phyloP scores from a whole-genome alignment of 2,113 vertebrate genomes.

The Hymenochirus boettgeri region DNA sequence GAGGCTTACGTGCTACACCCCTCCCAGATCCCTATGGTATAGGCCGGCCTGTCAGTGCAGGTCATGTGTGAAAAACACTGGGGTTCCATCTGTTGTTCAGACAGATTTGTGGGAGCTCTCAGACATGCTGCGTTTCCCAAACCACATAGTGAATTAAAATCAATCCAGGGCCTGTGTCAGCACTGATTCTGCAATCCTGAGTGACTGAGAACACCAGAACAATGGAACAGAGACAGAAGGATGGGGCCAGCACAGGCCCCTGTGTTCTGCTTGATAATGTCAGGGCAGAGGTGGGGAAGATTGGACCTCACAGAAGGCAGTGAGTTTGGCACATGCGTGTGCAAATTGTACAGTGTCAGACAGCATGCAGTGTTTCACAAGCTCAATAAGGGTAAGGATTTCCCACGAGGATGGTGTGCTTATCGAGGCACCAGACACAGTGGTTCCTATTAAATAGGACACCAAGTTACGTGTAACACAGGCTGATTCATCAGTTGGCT shows the following conservation, averaged over 20 bases:
- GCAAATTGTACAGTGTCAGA: background rate
- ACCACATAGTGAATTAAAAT: slow-evolving; percentile 12
- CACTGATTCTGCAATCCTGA: slow-evolving; percentile 4
- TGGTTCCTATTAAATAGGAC: slow-evolving; percentile 14
- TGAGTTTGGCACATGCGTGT: background rate
- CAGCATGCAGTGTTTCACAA: background rate
- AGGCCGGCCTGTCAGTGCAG: slow-evolving; percentile 19
- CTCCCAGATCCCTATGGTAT: background rate
- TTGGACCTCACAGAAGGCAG: background rate
- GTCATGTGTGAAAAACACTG: slow-evolving; percentile 7
- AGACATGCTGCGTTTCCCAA: background rate
- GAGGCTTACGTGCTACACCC: background rate
- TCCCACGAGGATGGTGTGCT: slow-evolving; percentile 3
- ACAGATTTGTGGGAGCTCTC: slow-evolving; percentile 12
- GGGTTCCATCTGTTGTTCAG: slow-evolving; percentile 29
- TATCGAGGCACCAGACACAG: slow-evolving; percentile 15
- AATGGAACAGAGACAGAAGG: background rate
- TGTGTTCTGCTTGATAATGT: background rate
- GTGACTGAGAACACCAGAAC: too few species aligned
- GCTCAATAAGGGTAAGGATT: slow-evolving; percentile 17
- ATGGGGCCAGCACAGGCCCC: too few species aligned
- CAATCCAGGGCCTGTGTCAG: slow-evolving; percentile 15
- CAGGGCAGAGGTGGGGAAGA: background rate
- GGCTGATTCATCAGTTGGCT: too few species aligned
- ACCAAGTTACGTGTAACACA: too few species aligned